phyloP scores from a whole-genome alignment of 2,113 vertebrate species.

The Zosterops pallidus region DNA sequence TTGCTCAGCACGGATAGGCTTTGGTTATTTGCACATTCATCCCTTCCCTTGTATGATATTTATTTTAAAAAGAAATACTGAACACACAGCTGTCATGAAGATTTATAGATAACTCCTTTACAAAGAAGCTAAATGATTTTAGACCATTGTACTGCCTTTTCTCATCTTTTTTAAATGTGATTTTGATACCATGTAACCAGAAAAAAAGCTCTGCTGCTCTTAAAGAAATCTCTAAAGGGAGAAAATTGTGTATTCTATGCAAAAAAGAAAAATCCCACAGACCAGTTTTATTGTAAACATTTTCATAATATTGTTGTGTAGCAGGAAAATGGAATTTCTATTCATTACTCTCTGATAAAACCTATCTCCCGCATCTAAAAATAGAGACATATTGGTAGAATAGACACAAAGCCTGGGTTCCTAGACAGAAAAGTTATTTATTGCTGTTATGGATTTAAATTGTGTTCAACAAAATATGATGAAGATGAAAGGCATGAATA shows the following conservation, averaged over 20 bases:
- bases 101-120: conserved; percentile 45
- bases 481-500: conserved; percentile 1
- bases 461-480: not conserved
- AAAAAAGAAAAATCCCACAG: conserved; percentile 7
- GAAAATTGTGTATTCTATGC: conserved; percentile 1
- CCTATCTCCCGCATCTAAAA: conserved; percentile 6
- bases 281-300: conserved; percentile 33
- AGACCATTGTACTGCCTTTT: not conserved
- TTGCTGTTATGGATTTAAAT: conserved; percentile 1
- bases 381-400: not conserved
- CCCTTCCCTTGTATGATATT: not conserved
- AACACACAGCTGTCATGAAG: conserved; percentile 25
- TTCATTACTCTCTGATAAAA: conserved; percentile 6
- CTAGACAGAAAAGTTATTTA: not conserved
- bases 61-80: conserved; percentile 27
- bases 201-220: not conserved
- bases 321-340: conserved; percentile 31
- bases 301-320: conserved; percentile 6
- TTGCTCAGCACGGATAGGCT: not conserved
- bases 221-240: conserved; percentile 10
- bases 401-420: not conserved
- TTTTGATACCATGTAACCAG: conserved; percentile 8
- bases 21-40: not conserved
- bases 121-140: conserved; percentile 25
- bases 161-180: conserved; percentile 15